These are phyloP conservation scores for Aphodius sticticus DNA, from an alignment of 2,888 invertebrate genomes.

Conservation along the genomic window DNA sequence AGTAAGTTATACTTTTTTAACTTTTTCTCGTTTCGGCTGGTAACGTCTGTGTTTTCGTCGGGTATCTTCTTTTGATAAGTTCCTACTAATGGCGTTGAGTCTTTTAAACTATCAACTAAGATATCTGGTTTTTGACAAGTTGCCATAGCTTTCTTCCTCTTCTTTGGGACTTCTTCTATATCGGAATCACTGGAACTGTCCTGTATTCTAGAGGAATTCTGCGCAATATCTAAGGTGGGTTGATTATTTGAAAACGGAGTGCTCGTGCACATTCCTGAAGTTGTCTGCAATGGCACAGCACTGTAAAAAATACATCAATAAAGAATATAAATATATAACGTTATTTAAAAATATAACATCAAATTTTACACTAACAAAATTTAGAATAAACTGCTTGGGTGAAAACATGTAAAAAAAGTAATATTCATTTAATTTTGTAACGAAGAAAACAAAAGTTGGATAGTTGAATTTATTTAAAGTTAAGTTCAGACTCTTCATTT, in stretches of 20 bases:
- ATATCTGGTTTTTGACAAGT: neutral
- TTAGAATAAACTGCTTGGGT: too few relatives aligned
- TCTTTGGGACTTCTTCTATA: constrained; percentile 20
- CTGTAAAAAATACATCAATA: neutral
- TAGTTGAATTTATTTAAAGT: too few relatives aligned
- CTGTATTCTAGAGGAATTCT: neutral
- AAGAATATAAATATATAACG: neutral
- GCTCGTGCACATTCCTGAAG: constrained; percentile 13
- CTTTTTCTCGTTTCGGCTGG: neutral
- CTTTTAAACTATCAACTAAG: neutral
- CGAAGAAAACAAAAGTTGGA: too few relatives aligned
- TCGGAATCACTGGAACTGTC: neutral
- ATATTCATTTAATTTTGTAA: too few relatives aligned
- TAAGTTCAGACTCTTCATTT: too few relatives aligned
- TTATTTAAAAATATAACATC: too few relatives aligned
- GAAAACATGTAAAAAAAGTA: too few relatives aligned
- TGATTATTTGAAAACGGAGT: constrained; percentile 9
- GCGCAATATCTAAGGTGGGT: neutral
- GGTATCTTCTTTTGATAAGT: neutral
- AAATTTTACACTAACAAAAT: too few relatives aligned
- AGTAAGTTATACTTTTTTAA: neutral
- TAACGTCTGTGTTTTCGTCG: neutral
- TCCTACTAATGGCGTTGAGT: neutral
- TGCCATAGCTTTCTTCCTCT: constrained; percentile 14
- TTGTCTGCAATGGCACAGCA: neutral